phyloP scores from a whole-genome alignment of 2,113 vertebrate species.

The Phylloscopus whistleri region DNA sequence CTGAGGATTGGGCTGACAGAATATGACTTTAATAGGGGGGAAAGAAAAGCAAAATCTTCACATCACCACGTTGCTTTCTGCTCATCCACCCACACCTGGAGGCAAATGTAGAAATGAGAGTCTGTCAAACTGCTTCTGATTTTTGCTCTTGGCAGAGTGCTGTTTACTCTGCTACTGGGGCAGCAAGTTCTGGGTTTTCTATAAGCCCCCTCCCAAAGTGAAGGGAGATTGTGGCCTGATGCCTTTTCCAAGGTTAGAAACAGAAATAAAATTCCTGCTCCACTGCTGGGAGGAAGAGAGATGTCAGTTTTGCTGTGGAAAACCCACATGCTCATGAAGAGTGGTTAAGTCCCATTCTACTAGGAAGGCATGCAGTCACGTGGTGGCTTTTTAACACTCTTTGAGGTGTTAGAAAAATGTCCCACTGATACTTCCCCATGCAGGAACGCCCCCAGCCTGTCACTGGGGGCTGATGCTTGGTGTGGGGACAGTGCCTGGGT shows the following conservation, averaged over 20 bases:
- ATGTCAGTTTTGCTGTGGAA: background rate
- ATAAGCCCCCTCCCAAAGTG: background rate
- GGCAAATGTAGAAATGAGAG: background rate
- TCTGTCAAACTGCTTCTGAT: conserved; percentile 1
- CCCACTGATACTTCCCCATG: rapidly evolving
- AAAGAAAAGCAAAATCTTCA: conserved; percentile 31
- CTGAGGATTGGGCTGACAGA: conserved; percentile 11
- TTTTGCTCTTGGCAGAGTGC: background rate
- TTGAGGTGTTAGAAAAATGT: background rate
- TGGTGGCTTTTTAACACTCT: background rate
- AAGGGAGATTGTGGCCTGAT: background rate
- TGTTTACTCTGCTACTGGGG: background rate
- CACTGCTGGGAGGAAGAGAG: background rate
- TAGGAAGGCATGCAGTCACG: background rate
- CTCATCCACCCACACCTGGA: conserved; percentile 44
- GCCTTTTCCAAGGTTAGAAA: background rate
- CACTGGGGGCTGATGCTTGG: background rate
- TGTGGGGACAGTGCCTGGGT: rapidly evolving
- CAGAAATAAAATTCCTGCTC: background rate
- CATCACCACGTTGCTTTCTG: background rate
- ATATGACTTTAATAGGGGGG: conserved; percentile 17
- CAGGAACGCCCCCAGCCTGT: rapidly evolving
- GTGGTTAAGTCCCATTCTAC: background rate
- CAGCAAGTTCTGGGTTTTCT: background rate
- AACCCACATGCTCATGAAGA: rapidly evolving